Percentiles rank a stretch among this genome's conserved stretches.
Evolutionary conservation across 1,140 invertebrate species (phyloP).

Genomic region (Lepeophtheirus salmonis): DNA sequence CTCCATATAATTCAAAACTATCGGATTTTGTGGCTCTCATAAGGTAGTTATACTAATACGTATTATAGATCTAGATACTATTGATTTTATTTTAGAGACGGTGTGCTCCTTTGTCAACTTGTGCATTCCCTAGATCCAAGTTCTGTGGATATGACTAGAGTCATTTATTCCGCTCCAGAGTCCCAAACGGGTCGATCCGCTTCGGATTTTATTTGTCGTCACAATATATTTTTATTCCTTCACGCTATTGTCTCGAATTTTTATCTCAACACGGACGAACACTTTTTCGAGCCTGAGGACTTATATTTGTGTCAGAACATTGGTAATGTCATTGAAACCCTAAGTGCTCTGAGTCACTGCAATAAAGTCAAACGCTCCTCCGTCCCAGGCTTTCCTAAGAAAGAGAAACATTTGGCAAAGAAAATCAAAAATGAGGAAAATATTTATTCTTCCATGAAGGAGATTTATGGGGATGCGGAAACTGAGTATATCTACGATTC

Average conservation of each 20-base stretch:
- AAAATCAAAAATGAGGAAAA: constrained; percentile 4
- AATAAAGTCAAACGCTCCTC: neutral
- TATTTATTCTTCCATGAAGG: neutral
- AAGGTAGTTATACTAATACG: neutral
- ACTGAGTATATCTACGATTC: constrained; percentile 16
- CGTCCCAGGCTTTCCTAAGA: constrained; percentile 16
- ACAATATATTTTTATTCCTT: constrained; percentile 18
- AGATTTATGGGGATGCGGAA: constrained; percentile 10
- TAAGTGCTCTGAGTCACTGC: neutral
- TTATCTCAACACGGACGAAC: constrained; percentile 6
- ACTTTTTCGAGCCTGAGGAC: constrained; percentile 12
- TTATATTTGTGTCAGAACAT: constrained; percentile 14
- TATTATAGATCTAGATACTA: neutral
- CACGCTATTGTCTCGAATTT: constrained; percentile 12
- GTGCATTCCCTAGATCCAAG: constrained; percentile 15
- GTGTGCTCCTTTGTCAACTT: constrained; percentile 14
- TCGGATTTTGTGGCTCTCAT: neutral
- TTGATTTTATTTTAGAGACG: constrained; percentile 7
- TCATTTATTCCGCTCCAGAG: neutral
- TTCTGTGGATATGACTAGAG: constrained; percentile 12
- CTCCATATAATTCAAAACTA: neutral
- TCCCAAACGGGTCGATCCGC: neutral
- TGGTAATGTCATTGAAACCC: constrained; percentile 15
- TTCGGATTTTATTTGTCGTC: constrained; percentile 13
- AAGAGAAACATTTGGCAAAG: constrained; percentile 10